phyloP scores from a whole-genome alignment of 2,888 invertebrate species.

The Pyralis farinalis region DNA sequence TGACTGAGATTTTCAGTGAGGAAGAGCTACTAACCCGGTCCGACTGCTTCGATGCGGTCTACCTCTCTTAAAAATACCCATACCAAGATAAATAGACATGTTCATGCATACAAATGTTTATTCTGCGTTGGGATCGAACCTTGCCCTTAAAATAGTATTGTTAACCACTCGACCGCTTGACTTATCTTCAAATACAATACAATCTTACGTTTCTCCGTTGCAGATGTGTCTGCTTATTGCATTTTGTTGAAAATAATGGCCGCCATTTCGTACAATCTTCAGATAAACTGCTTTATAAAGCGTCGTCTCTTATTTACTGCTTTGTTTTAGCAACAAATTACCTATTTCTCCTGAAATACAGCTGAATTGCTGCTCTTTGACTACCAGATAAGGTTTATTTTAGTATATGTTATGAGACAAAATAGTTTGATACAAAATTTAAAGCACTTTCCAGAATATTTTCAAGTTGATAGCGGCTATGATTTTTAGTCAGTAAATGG shows the following conservation, averaged over 20 bases:
- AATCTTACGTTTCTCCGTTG: slow-evolving; percentile 1
- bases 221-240: slow-evolving; percentile 27
- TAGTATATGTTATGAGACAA: neutral
- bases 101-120: too few species aligned
- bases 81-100: too few species aligned
- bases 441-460: neutral
- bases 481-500: too few species aligned
- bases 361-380: slow-evolving; percentile 10
- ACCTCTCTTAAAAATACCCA: too few species aligned
- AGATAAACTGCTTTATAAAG: slow-evolving; percentile 35
- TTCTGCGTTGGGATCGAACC: too few species aligned
- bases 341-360: slow-evolving; percentile 11
- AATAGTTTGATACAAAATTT: neutral
- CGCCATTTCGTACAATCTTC: slow-evolving; percentile 29
- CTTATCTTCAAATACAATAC: too few species aligned
- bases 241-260: slow-evolving; percentile 19
- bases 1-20: too few species aligned
- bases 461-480: neutral
- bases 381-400: neutral
- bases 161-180: too few species aligned
- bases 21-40: too few species aligned
- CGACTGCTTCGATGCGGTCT: too few species aligned
- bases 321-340: slow-evolving; percentile 35
- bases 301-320: slow-evolving; percentile 37
- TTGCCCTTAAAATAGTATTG: too few species aligned